A percentile compares a stretch with the other conserved stretches of the same genome.
Evolutionary conservation across 2,797 vertebrate species (phyloP).

Genomic region (Galagoides demidoff): DNA sequence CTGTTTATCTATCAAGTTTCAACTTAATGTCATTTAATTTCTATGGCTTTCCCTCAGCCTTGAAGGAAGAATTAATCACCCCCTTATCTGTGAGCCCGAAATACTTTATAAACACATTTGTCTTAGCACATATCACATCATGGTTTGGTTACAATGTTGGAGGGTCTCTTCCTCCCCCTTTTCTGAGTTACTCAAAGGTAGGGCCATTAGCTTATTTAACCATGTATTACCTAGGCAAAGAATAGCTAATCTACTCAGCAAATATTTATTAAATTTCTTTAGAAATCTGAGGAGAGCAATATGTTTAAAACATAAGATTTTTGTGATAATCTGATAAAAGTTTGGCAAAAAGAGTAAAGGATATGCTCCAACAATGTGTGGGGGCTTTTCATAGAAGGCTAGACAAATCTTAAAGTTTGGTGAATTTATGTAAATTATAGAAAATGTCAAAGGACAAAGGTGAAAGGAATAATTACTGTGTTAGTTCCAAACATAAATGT

Average conservation of each 20-base stretch:
- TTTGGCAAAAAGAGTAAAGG: background rate
- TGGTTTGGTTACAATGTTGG: slow-evolving; percentile 26
- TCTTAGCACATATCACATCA: slow-evolving; percentile 66
- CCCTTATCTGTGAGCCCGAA: slow-evolving; percentile 70
- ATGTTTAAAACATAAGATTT: slow-evolving; percentile 32
- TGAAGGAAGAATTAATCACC: slow-evolving; percentile 80
- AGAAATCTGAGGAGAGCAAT: background rate
- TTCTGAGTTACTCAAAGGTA: slow-evolving; percentile 37
- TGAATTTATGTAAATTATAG: background rate
- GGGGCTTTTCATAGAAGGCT: background rate
- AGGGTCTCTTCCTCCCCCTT: slow-evolving; percentile 26
- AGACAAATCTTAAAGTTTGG: background rate
- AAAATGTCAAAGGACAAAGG: slow-evolving; percentile 7
- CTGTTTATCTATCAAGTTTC: slow-evolving; percentile 70
- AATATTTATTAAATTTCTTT: slow-evolving; percentile 27
- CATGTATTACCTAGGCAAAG: background rate
- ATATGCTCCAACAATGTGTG: background rate
- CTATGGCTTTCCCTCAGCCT: slow-evolving; percentile 61
- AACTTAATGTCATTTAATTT: slow-evolving; percentile 72
- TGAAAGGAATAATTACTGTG: slow-evolving; percentile 16
- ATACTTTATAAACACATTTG: slow-evolving; percentile 77
- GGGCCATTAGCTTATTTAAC: background rate
- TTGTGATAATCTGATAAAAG: background rate
- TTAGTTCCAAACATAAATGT: background rate
- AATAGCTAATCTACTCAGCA: slow-evolving; percentile 18